Evolutionary conservation across 2,113 vertebrate genomes (phyloP).

Genomic region (Odontesthes bonariensis): DNA sequence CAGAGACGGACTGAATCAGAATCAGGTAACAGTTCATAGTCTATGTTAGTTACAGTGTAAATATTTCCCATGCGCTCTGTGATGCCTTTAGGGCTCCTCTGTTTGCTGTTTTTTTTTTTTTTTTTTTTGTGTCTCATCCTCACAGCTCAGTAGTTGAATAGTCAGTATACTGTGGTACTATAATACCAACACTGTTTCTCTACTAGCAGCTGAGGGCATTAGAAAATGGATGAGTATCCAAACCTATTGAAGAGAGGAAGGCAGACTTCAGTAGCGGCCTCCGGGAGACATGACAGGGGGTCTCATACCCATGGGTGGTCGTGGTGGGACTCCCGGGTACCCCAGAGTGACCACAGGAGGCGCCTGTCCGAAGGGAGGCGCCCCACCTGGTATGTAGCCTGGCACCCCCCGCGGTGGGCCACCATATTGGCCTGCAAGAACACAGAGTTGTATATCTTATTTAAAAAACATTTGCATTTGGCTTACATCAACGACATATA

Average conservation of each 20-base stretch:
- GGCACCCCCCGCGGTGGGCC: conserved; percentile 93
- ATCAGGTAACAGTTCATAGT: conserved; percentile 67
- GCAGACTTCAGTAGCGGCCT: conserved; percentile 91
- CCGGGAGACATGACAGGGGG: conserved; percentile 96
- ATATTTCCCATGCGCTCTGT: conserved; percentile 80
- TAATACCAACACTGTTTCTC: conserved; percentile 58
- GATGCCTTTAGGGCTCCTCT: conserved; percentile 62
- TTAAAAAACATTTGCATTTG: neutral
- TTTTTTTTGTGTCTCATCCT: conserved; percentile 71
- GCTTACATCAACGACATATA: too few species aligned
- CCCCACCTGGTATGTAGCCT: conserved; percentile 91
- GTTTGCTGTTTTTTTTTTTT: conserved; percentile 73
- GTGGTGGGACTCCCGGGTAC: conserved; percentile 89
- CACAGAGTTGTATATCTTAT: conserved; percentile 1
- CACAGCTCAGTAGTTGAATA: conserved; percentile 54
- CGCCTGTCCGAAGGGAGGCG: conserved; percentile 91
- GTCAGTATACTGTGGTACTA: conserved; percentile 35
- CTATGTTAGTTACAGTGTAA: conserved; percentile 83
- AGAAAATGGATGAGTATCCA: conserved; percentile 82
- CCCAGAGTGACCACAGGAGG: conserved; percentile 89
- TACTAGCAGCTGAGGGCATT: conserved; percentile 60
- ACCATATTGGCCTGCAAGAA: conserved; percentile 89
- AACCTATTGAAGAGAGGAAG: conserved; percentile 89
- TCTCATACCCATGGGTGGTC: conserved; percentile 91
- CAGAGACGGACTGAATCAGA: conserved; percentile 92